phyloP scores from a whole-genome alignment of 2,888 invertebrate genomes.

The Amblyteles armatorius region DNA sequence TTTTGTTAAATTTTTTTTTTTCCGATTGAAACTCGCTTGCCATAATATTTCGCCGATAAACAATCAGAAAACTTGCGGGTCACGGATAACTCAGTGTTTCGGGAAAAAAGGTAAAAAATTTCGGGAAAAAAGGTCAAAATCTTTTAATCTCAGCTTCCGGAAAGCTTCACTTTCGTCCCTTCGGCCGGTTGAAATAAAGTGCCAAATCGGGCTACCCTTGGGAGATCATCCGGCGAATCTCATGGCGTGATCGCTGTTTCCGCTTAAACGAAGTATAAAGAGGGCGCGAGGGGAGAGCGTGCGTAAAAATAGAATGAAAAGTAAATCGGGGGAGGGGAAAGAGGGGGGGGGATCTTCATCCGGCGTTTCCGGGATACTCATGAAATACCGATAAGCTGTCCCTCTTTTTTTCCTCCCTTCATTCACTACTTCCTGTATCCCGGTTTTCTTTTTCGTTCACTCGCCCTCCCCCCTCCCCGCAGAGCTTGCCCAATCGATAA shows the following conservation, averaged over 20 bases:
- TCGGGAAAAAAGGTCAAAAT: not conserved
- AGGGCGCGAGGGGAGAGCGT: constrained; percentile 5
- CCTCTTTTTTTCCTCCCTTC: constrained; percentile 6
- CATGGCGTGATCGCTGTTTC: constrained; percentile 32
- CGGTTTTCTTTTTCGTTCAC: constrained; percentile 33
- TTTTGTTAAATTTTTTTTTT: too few relatives aligned
- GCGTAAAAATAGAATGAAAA: constrained; percentile 23
- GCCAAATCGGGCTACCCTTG: not conserved
- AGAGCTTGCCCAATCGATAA: constrained; percentile 33
- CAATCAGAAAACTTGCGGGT: not conserved
- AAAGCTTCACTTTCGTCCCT: not conserved
- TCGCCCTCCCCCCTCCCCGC: constrained; percentile 8
- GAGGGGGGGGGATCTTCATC: not conserved
- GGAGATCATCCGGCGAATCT: constrained; percentile 44
- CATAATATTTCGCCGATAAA: not conserved
- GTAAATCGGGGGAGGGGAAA: not conserved
- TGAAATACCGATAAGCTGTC: constrained; percentile 54
- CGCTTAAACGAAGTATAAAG: constrained; percentile 45
- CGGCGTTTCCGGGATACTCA: constrained; percentile 25
- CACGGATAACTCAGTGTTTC: not conserved
- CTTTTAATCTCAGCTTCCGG: constrained; percentile 16
- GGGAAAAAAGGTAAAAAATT: not conserved
- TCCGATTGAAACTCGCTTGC: not conserved
- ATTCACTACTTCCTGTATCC: not conserved
- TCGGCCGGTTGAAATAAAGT: not conserved